These are phyloP conservation scores for Misgurnus mizolepis DNA, from an alignment of 2,113 vertebrate genomes.

Conservation along the genomic window DNA sequence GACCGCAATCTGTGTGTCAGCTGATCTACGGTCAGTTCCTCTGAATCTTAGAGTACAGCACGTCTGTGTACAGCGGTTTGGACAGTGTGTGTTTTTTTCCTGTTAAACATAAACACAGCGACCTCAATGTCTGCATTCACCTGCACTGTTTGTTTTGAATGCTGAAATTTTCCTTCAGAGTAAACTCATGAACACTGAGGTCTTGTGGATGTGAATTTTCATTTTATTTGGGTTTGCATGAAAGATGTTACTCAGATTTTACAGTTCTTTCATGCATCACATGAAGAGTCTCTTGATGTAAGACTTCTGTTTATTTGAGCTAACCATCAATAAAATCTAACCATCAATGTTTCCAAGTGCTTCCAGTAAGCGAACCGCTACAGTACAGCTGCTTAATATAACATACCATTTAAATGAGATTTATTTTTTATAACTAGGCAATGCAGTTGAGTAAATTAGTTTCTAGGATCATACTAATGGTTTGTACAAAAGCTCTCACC, in stretches of 20 bases:
- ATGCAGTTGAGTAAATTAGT: too few species aligned
- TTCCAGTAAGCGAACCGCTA: too few species aligned
- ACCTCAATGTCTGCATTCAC: slow-evolving; percentile 66
- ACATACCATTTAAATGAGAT: too few species aligned
- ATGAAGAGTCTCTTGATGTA: too few species aligned
- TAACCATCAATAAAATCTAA: too few species aligned
- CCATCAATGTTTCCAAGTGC: too few species aligned
- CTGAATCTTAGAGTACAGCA: slow-evolving; percentile 1
- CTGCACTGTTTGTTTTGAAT: slow-evolving; percentile 8
- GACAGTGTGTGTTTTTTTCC: background rate
- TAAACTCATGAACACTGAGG: background rate
- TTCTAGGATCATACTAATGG: too few species aligned
- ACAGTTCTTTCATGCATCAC: background rate
- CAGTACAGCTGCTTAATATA: too few species aligned
- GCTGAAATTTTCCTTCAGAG: background rate
- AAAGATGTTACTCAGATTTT: slow-evolving; percentile 6
- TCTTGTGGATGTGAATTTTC: background rate
- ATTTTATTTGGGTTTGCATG: slow-evolving; percentile 7
- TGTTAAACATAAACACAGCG: slow-evolving; percentile 67
- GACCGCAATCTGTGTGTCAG: background rate
- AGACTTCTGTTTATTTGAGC: too few species aligned
- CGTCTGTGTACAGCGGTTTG: background rate
- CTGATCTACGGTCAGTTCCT: background rate
- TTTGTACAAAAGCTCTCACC: too few species aligned
- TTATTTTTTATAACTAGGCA: too few species aligned